Base-by-base conservation (phyloP, 2,113 vertebrate genomes). In the Zosterops borbonicus region DNA sequence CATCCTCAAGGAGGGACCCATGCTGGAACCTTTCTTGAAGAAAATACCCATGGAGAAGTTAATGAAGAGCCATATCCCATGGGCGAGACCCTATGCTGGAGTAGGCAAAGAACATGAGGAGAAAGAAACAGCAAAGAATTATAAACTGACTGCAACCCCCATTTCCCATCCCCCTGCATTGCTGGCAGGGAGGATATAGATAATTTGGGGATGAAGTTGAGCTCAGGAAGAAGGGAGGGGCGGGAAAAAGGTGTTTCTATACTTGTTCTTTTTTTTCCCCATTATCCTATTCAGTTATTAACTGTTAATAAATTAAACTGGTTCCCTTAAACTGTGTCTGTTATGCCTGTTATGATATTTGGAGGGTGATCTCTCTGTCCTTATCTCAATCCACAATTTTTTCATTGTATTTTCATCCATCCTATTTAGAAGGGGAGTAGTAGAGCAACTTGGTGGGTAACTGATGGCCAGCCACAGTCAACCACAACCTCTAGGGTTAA, bases 21-120 rank as follows among this genome's bases (percentile, higher is more conserved):
- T 6, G 3, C 25, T 46, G n/a, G 25, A 77, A 18, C 28, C 25
- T 33, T 50, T 62, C 19, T 29, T 49, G 42, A 84, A 25, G 29
- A 63, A 84, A 76, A 42, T 55, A 25, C 8, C 8, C 37, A 25
- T 5, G 37, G 29, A 69, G 49, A 52, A 77, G 3, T 35, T 35
- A 0, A 18, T 52, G 25, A 56, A 73, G 52, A 24, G 17, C 25
- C 8, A 9, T 28, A 16, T n/a, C 12, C 8, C 19, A 2, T 2
- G 3, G 5, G 42, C 46, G 47, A 33, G 8, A 53, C 16, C 14
- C 7, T 20, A 33, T 3, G 5, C 4, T 77, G 74, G 4, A 64
- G 14, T 5, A 87, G 20, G 8, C 0, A 0, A 41, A 80, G 21
- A 63, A 12, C 7, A 22, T 11, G 5, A 73, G 11, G 18, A 71